Base-by-base conservation (phyloP, 2,113 vertebrate species). In the Lonchura striata region DNA sequence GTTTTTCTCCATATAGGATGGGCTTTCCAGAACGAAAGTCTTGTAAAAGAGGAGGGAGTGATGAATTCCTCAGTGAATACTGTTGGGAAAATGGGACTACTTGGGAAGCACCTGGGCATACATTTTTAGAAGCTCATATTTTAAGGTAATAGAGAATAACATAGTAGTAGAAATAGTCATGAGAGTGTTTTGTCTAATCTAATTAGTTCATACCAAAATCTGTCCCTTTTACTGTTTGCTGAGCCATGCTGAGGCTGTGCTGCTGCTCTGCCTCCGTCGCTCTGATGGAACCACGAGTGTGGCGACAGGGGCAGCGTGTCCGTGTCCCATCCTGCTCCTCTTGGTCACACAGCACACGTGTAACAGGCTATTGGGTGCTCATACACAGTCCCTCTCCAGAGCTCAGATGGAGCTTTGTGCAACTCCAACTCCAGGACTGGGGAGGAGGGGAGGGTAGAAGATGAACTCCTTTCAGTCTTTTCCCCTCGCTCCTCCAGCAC, bases 251-350 rank as follows among this genome's bases (percentile, higher is more conserved):
- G 46, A 35, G 71, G 42, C 3, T 20, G 25, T 53, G 1, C 27
- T 53, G 8, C 76, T 80, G 31, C 10, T 39, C 23, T 72, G 71
- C 63, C 41, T 70, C 31, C 53, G n/a, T 57, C 7, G 6, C 18
- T 39, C 42, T 74, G 66, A 5, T 0, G 1, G 44, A 71, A 9
- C 1, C 1, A 1, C 1, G 10, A 66, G 23, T 3, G 2, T 4
- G 13, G 60, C 0, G 2, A 30, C 31, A 16, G 63, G 76, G 22
- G 27, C 68, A 63, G 23, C 0, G 0, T 50, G 76, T 59, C 85
- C 24, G 0, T 42, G 10, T 33, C 66, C 39, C 15, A 13, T 59
- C 85, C 69, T 46, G 31, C 37, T 68, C 14, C 39, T 42, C 77
- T 33, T 50, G 69, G 24, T 57, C 3, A 1, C 78, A 28, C 49